phyloP scores from a whole-genome alignment of 35 echinoderm and acorn worm genomes.

The Lytechinus variegatus region DNA sequence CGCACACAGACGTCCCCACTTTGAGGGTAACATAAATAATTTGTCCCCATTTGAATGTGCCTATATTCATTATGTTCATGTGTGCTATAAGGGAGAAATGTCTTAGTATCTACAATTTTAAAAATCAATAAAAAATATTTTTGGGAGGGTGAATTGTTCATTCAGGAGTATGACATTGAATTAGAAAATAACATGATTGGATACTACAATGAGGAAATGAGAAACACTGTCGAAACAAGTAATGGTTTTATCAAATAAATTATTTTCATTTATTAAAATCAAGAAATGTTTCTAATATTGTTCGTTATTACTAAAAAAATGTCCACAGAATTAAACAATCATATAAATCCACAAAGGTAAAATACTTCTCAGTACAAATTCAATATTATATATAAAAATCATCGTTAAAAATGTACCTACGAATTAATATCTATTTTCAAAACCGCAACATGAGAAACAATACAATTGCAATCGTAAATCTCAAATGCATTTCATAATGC shows the following conservation, averaged over 20 bases:
- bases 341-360: neutral
- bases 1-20: too few species aligned
- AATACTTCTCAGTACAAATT: neutral
- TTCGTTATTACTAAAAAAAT: neutral
- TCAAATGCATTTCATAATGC: neutral
- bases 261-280: neutral
- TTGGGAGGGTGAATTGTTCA: too few species aligned
- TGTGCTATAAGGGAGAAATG: too few species aligned
- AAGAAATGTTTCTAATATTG: neutral
- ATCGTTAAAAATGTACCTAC: neutral
- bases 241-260: neutral
- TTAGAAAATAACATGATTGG: neutral
- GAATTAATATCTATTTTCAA: neutral
- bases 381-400: conserved; percentile 15
- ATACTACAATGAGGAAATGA: neutral
- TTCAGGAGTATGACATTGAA: too few species aligned
- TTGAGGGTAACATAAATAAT: too few species aligned
- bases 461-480: neutral
- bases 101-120: too few species aligned
- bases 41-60: too few species aligned
- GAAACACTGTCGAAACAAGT: neutral
- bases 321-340: neutral
- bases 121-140: too few species aligned
- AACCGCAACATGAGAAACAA: neutral
- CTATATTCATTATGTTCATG: too few species aligned